These are phyloP conservation scores for Brienomyrus brachyistius DNA, from an alignment of 2,113 vertebrate species.

Conservation along the genomic window DNA sequence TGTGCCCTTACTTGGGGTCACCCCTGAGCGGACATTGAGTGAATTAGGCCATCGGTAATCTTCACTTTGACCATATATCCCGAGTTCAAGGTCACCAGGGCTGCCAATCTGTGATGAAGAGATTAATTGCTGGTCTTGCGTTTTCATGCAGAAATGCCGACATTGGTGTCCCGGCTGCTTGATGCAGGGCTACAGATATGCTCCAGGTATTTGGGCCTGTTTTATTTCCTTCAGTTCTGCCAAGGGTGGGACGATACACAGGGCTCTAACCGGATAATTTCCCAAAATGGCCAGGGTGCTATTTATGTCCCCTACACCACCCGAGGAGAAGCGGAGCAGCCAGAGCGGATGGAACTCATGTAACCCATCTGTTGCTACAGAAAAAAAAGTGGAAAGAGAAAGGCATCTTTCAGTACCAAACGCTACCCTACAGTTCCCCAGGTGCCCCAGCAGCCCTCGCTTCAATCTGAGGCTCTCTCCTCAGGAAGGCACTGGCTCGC, in stretches of 20 bases:
- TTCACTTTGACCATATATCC: neutral
- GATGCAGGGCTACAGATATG: neutral
- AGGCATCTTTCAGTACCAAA: neutral
- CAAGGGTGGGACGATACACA: neutral
- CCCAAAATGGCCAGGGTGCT: neutral
- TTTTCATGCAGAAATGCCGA: neutral
- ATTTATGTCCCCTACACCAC: neutral
- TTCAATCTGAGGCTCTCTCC: neutral
- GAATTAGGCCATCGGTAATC: neutral
- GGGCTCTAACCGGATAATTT: neutral
- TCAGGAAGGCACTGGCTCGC: neutral
- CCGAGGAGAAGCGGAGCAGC: neutral
- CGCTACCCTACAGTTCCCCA: neutral
- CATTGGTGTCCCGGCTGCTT: neutral
- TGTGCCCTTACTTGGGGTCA: neutral
- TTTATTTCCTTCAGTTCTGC: constrained; percentile 2
- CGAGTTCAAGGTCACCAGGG: neutral
- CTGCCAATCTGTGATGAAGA: neutral
- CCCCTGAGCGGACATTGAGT: neutral
- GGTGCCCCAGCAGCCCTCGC: neutral
- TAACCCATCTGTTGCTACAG: neutral
- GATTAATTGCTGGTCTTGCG: neutral
- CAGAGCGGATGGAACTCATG: neutral
- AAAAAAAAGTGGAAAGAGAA: neutral
- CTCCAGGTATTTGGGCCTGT: neutral